These are phyloP conservation scores for Drosophila helvetica DNA, from an alignment of 2,888 invertebrate species.

Conservation along the genomic window DNA sequence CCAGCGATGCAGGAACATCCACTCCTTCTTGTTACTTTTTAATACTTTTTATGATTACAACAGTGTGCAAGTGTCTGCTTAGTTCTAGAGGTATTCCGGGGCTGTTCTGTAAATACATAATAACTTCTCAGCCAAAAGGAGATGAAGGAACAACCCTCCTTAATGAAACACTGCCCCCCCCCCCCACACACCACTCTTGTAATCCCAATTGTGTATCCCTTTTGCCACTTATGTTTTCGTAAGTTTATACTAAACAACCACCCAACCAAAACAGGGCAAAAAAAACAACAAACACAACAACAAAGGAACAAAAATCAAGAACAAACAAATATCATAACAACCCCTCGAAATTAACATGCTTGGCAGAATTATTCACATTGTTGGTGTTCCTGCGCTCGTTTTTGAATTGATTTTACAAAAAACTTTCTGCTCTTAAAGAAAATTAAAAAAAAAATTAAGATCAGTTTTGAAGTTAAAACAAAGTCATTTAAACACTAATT, in stretches of 20 bases:
- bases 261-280: constrained; percentile 17
- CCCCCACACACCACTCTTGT: background rate
- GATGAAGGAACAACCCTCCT: constrained; percentile 24
- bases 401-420: background rate
- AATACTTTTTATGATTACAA: constrained; percentile 79
- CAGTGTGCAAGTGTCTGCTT: constrained; percentile 65
- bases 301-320: constrained; percentile 32
- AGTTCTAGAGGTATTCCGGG: background rate
- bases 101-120: constrained; percentile 66
- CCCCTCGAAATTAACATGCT: constrained; percentile 24
- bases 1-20: constrained; percentile 10
- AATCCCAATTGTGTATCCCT: constrained; percentile 48
- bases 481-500: no score
- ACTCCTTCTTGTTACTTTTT: constrained; percentile 61
- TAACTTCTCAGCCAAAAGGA: constrained; percentile 52
- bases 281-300: constrained; percentile 5
- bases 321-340: constrained; percentile 39
- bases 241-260: constrained; percentile 64
- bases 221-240: constrained; percentile 59
- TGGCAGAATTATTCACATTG: constrained; percentile 53
- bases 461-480: no score
- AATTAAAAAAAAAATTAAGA: no score
- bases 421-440: no score
- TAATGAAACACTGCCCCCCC: constrained; percentile 61
- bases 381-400: background rate